Base-by-base conservation (phyloP, 1,140 invertebrate species). In the Araneus ventricosus region DNA sequence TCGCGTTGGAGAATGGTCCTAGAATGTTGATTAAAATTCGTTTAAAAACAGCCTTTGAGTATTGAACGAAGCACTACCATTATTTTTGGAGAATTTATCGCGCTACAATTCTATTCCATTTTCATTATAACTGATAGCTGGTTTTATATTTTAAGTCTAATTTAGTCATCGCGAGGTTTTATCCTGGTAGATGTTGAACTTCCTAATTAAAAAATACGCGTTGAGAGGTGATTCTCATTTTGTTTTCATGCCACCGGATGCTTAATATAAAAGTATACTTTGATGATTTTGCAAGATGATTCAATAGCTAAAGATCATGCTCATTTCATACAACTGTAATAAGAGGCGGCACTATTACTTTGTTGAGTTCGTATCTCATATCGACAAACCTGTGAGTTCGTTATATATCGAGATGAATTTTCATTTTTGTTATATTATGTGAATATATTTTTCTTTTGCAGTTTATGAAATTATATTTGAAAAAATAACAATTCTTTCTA, bases 111-210 rank as follows among this genome's bases (percentile, higher is more conserved):
- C 8, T 34, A 27, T 10, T 75, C 2, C 0, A 67, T 75, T 75
- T 75, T 34, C 4, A 6, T 2, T 37, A 10, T 34, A 6, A 37
- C 14, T 20, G 30, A 22, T 22, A 34, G 30, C 2, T 75, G 70
- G 30, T 75, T 75, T 75, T 75, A 75, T 8, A 75, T 20, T 63
- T 24, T 34, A 75, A 37, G 24, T 30, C n/a, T 67, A 14, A 63
- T 34, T 75, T 34, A 6, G 70, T 75, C 17, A 34, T 75, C 17
- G 14, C 5, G 34, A 75, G 27, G 17, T 75, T 75, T 75, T 75
- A 75, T 75, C 70, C 70, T 75, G 30, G 70, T 75, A 75, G 70
- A 75, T 75, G 70, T 70, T 27, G 27, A 20, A 75, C 70, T 75
- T 75, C 70, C 70, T 75, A 75, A 75, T 75, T 75, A 75, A 75